Evolutionary conservation across 2,797 vertebrate species (phyloP), one percentile per base, ranked within the genome.

Genomic region (Smutsia temminckii): DNA sequence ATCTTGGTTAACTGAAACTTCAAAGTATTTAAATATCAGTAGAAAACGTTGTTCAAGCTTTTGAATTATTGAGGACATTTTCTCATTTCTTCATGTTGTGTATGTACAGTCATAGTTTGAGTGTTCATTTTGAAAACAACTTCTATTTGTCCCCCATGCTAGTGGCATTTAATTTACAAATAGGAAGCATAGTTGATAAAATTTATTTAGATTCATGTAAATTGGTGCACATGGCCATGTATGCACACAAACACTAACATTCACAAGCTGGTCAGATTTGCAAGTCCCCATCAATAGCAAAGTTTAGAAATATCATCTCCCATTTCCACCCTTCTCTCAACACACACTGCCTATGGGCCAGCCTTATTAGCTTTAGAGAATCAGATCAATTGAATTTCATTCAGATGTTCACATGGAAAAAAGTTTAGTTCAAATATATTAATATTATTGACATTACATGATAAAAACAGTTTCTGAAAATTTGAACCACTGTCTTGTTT

Each of bases 381-480:
- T 87, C 18, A 20, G 37, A 94, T 49, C 46, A 68, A 18, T 75
- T 90, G 64, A 72, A 90, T 85, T 74, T 95, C 77, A 91, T 85
- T 94, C 29, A 37, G 37, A 81, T 87, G 11, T 85, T 75, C 51
- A 93, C 42, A 61, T 20, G 37, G 85, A 63, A 37, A 91, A 94
- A 91, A 57, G 40, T 1, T 49, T 81, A 71, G 21, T 90, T 96
- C 34, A 91, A 66, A 53, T 69, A 27, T 32, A 46, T 71, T 77
- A 72, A 27, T 32, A 46, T 71, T 81, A 72, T 53, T 84, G 81
- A 78, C 49, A 68, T 77, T 80, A 46, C 9, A 25, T 85, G 49
- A 94, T 85, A 90, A 83, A 93, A 55, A n/a, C 85, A 23, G 40
- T 89, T 81, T 81, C 81, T 88, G 59, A 88, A 85, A 86, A 83